Evolutionary conservation across 2,113 vertebrate genomes (phyloP).

Genomic region (Pipa parva): DNA sequence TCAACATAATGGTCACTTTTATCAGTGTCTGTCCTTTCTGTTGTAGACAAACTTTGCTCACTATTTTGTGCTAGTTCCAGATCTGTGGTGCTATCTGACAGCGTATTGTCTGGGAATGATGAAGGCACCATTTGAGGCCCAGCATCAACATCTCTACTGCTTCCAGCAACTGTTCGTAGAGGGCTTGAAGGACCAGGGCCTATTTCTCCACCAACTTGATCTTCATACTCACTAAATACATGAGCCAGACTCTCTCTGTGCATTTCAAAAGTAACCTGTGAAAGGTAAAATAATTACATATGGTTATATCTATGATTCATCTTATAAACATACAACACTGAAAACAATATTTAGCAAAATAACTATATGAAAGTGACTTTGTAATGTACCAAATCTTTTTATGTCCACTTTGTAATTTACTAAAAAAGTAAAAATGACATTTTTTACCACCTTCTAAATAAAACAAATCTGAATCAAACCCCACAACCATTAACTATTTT

Average conservation of each 20-base stretch:
- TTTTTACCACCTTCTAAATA: too few species aligned
- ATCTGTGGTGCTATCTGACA: neutral
- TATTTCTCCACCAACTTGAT: constrained; percentile 58
- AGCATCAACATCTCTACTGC: constrained; percentile 57
- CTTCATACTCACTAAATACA: constrained; percentile 83
- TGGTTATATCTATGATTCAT: neutral
- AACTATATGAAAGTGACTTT: too few species aligned
- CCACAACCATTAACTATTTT: too few species aligned
- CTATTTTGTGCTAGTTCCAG: neutral
- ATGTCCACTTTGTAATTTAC: too few species aligned
- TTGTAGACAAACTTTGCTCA: neutral
- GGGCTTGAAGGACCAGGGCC: constrained; percentile 42
- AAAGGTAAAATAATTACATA: neutral
- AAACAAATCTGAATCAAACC: too few species aligned
- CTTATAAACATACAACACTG: too few species aligned
- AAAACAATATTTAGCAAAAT: too few species aligned
- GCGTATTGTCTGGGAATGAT: neutral
- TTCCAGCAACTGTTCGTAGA: constrained; percentile 68
- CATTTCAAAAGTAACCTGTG: constrained; percentile 90
- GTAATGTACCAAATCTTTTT: too few species aligned
- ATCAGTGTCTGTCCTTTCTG: constrained; percentile 48
- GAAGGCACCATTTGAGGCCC: neutral
- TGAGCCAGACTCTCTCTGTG: constrained; percentile 86
- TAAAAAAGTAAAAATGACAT: too few species aligned
- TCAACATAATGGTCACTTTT: constrained; percentile 25